Percentiles rank a stretch among this genome's conserved stretches.
phyloP scores from a whole-genome alignment of 2,888 invertebrate species.

The Cryptophagus acutangulus region DNA sequence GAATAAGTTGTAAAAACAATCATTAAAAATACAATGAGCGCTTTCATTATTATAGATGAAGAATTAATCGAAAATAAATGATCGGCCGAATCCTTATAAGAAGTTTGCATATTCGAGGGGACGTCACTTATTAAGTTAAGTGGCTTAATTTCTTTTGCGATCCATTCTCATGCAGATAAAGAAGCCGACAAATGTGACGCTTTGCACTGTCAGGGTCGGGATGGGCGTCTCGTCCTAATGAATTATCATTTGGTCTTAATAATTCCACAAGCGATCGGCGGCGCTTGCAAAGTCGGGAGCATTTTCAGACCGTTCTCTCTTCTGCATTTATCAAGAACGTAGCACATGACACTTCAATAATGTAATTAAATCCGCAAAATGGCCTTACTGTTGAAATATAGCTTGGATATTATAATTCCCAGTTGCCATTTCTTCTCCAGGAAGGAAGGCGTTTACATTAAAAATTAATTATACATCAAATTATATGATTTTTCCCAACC shows the following conservation, averaged over 20 bases:
- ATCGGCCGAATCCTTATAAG: constrained; percentile 28
- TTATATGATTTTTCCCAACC: constrained; percentile 32
- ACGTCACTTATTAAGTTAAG: constrained; percentile 34
- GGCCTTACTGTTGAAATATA: constrained; percentile 46
- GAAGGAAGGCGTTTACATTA: constrained; percentile 36
- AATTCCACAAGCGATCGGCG: constrained; percentile 37
- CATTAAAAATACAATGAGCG: no score
- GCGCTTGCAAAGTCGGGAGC: constrained; percentile 37
- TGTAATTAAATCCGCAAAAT: constrained; percentile 49
- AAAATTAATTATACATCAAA: constrained; percentile 45
- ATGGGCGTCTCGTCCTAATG: constrained; percentile 30
- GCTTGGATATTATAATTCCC: constrained; percentile 45
- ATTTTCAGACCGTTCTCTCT: constrained; percentile 36
- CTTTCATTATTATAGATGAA: no score
- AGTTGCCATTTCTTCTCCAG: constrained; percentile 36
- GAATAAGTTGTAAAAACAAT: not conserved
- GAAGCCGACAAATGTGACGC: constrained; percentile 34
- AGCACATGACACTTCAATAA: constrained; percentile 49
- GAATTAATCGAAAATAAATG: constrained; percentile 29
- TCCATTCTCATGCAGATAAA: constrained; percentile 30
- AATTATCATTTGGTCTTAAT: constrained; percentile 43
- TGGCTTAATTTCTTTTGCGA: constrained; percentile 33
- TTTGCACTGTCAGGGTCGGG: constrained; percentile 23
- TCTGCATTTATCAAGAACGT: constrained; percentile 47
- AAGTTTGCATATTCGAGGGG: constrained; percentile 33